phyloP scores from a whole-genome alignment of 2,797 vertebrate genomes.

The Galago senegalensis region DNA sequence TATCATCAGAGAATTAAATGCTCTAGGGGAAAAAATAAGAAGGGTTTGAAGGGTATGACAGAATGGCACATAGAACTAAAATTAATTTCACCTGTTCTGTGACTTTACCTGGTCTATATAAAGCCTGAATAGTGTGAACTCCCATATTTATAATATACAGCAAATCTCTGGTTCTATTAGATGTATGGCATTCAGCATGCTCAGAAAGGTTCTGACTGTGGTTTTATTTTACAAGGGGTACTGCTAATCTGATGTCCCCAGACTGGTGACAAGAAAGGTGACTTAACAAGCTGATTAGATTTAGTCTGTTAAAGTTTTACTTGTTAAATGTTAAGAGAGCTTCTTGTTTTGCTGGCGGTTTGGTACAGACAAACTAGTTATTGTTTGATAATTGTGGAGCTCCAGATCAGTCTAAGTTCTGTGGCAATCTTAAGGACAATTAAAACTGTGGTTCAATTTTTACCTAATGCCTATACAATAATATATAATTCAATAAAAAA shows the following conservation, averaged over 20 bases:
- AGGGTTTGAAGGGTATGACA: background rate
- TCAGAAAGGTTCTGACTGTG: background rate
- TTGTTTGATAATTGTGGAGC: background rate
- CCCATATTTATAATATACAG: background rate
- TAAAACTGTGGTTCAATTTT: background rate
- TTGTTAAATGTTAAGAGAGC: background rate
- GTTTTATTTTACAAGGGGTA: background rate
- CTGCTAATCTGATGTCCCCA: background rate
- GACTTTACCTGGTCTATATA: background rate
- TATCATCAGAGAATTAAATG: background rate
- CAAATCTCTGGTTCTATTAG: background rate
- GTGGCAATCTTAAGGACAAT: background rate
- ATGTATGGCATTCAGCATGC: background rate
- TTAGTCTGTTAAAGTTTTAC: background rate
- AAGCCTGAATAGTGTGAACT: background rate
- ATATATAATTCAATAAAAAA: background rate
- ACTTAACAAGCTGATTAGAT: background rate
- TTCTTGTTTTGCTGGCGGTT: background rate
- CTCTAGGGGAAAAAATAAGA: background rate
- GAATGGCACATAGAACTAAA: background rate
- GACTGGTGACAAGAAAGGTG: background rate
- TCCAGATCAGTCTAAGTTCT: background rate
- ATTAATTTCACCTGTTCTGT: background rate
- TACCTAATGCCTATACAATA: background rate
- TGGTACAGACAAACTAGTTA: background rate